Percentiles rank a stretch among this genome's conserved stretches.
phyloP scores from a whole-genome alignment of 2,113 vertebrate species.

The Megaleporinus macrocephalus region DNA sequence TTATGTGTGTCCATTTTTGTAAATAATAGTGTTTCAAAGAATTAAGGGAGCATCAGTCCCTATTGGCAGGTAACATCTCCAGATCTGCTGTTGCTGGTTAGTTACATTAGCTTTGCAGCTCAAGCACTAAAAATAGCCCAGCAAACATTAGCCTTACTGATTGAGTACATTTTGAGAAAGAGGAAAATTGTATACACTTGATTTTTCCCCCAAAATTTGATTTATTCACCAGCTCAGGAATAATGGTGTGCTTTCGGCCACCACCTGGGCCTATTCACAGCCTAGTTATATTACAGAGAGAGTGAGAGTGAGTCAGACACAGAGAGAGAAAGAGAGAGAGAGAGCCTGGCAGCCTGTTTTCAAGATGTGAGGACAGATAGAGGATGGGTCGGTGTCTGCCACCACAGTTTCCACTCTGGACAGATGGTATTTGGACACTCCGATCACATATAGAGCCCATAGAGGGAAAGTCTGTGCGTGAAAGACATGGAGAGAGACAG shows the following conservation, averaged over 20 bases:
- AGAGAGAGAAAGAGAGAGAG: constrained; percentile 3
- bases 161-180: neutral
- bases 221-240: neutral
- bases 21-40: too few species aligned
- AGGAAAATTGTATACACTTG: neutral
- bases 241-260: constrained; percentile 5
- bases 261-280: constrained; percentile 14
- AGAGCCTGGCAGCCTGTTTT: neutral
- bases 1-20: too few species aligned
- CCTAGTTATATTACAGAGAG: constrained; percentile 27
- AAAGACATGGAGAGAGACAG: constrained; percentile 44
- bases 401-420: constrained; percentile 39
- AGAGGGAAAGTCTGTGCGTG: constrained; percentile 56
- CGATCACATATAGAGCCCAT: constrained; percentile 41
- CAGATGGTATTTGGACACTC: constrained; percentile 53
- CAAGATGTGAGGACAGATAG: constrained; percentile 33
- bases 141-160: neutral
- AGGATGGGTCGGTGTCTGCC: constrained; percentile 40
- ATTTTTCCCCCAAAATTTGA: neutral
- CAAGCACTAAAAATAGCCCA: neutral
- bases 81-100: too few species aligned
- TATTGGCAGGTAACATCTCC: too few species aligned
- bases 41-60: too few species aligned
- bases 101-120: neutral
- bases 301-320: neutral